Evolutionary conservation across 2,797 vertebrate species (phyloP).

Genomic region (Pseudochaenichthys georgianus): DNA sequence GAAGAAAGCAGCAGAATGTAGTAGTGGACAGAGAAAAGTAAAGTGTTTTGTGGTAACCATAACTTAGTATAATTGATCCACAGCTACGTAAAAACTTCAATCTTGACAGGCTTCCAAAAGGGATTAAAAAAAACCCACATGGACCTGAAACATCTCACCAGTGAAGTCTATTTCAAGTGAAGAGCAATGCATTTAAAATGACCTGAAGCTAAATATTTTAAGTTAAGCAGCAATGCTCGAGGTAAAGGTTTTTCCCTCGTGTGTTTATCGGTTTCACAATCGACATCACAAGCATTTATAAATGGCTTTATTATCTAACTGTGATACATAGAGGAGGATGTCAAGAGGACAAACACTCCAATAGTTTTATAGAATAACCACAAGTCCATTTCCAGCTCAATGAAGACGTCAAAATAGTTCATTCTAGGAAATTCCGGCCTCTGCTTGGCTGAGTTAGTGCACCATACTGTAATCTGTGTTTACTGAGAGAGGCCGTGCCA

Average conservation of each 20-base stretch:
- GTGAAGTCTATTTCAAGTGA: slow-evolving; percentile 14
- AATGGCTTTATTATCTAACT: slow-evolving; percentile 64
- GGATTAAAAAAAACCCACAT: slow-evolving; percentile 18
- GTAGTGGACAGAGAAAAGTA: neutral
- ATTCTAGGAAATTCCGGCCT: slow-evolving; percentile 61
- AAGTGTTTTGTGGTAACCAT: slow-evolving; percentile 27
- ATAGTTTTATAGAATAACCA: slow-evolving; percentile 67
- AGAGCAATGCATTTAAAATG: slow-evolving; percentile 28
- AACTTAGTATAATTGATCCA: slow-evolving; percentile 38
- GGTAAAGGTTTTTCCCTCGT: slow-evolving; percentile 33
- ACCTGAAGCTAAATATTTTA: slow-evolving; percentile 26
- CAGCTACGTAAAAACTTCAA: slow-evolving; percentile 36
- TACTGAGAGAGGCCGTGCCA: slow-evolving; percentile 29
- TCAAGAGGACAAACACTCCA: slow-evolving; percentile 53
- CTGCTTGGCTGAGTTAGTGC: slow-evolving; percentile 45
- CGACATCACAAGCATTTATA: slow-evolving; percentile 51
- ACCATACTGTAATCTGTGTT: slow-evolving; percentile 13
- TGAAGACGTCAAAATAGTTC: slow-evolving; percentile 65
- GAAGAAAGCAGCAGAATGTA: slow-evolving; percentile 22
- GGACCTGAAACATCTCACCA: slow-evolving; percentile 15
- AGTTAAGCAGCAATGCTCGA: slow-evolving; percentile 16
- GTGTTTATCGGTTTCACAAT: slow-evolving; percentile 49
- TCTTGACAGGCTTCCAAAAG: slow-evolving; percentile 35
- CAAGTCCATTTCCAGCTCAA: slow-evolving; percentile 66
- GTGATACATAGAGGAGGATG: slow-evolving; percentile 52